Evolutionary conservation across 2,113 vertebrate genomes (phyloP).

Genomic region (Oncorhynchus tshawytscha): DNA sequence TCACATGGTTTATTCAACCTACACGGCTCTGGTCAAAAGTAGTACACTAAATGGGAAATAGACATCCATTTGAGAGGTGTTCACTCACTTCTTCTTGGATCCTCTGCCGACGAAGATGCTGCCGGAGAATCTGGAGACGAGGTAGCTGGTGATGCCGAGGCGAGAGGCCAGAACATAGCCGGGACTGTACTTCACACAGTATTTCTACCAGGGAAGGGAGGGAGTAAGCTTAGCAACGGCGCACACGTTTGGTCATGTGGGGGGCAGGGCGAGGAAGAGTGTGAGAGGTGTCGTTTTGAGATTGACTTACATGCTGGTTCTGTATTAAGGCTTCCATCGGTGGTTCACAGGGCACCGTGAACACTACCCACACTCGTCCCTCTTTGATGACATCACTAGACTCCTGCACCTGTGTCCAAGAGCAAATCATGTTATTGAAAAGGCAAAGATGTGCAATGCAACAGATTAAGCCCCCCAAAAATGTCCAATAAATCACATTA

Average conservation of each 20-base stretch:
- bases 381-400: conserved; percentile 91
- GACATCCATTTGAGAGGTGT: not conserved
- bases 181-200: conserved; percentile 94
- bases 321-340: conserved; percentile 91
- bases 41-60: too few relatives aligned
- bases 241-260: too few relatives aligned
- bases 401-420: conserved; percentile 82
- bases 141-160: conserved; percentile 92
- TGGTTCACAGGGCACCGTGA: conserved; percentile 90
- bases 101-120: conserved; percentile 98
- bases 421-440: not conserved
- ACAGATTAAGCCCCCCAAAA: too few relatives aligned
- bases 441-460: not conserved
- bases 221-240: not conserved
- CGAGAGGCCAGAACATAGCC: conserved; percentile 93
- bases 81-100: conserved; percentile 90
- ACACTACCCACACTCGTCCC: conserved; percentile 90
- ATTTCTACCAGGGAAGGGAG: conserved; percentile 82
- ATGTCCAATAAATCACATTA: too few relatives aligned
- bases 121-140: conserved; percentile 97
- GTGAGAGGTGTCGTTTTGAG: not conserved
- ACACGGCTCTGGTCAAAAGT: not conserved
- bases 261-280: not conserved
- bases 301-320: conserved; percentile 91
- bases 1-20: not conserved